These are phyloP conservation scores for Cathartes aura DNA, from an alignment of 2,113 vertebrate genomes.

Conservation along the genomic window DNA sequence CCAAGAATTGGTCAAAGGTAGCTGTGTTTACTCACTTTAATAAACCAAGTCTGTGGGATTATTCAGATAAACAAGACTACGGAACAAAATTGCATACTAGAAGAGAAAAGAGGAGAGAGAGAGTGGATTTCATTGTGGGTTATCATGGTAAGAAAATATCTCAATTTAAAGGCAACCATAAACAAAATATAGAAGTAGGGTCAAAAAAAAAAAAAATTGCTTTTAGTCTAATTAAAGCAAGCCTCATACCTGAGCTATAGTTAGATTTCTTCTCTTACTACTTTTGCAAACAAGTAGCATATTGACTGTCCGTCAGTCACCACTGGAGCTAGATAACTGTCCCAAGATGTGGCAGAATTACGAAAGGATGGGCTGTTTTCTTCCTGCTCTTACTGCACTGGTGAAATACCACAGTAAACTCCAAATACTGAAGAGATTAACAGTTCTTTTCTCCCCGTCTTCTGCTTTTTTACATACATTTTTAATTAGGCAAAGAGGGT, in stretches of 20 bases:
- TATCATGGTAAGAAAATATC: neutral
- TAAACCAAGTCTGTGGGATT: neutral
- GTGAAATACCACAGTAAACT: neutral
- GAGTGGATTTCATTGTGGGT: neutral
- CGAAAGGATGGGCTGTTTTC: neutral
- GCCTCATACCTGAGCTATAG: neutral
- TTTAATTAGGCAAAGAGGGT: constrained; percentile 26
- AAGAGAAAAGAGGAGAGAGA: neutral
- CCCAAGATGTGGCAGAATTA: neutral
- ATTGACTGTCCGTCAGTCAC: neutral
- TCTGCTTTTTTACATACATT: neutral
- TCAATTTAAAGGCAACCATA: neutral
- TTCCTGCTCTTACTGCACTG: neutral
- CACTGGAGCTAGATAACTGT: neutral
- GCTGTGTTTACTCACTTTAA: neutral
- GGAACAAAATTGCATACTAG: neutral
- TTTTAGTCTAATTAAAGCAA: neutral
- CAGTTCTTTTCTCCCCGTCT: neutral
- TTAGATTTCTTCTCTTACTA: neutral
- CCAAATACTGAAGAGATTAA: neutral
- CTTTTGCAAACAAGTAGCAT: neutral
- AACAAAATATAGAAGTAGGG: neutral
- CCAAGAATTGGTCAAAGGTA: neutral
- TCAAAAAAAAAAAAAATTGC: neutral
- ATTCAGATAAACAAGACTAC: neutral